Evolutionary conservation across 1,140 invertebrate genomes (phyloP), one percentile per base, ranked within the genome.

Genomic region (Solenopsis invicta): DNA sequence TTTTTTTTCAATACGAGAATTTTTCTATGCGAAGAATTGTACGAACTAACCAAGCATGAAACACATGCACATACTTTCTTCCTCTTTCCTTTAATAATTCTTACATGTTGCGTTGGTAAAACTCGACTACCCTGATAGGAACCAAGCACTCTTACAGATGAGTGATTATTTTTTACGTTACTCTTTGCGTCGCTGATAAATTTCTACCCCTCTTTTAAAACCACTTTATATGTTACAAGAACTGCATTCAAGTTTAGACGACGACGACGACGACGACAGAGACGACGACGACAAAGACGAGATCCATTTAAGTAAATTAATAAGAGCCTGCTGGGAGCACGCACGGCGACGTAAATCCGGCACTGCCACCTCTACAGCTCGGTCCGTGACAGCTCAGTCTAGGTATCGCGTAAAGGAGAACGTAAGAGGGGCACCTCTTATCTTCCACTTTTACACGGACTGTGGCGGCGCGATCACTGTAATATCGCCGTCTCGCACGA

Each of bases 291-390:
- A 61, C 59, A 29, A 29, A 29, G 59, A 61, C 24, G 74, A 62
- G 56, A 77, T 77, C 13, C 41, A 37, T 69, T 48, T 18, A 41
- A 80, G 5, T 52, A 69, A 81, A 81, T 71, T 80, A 69, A 80
- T 69, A 69, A 69, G 77, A 71, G 34, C 21, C 24, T 29, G 56
- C 37, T 21, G 21, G 37, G 21, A 18, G 37, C 34, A 54, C 2
- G 50, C 29, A 81, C 12, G 75, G 16, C n/a, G 37, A 61, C 24
- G 45, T 66, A 71, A 45, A 71, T 21, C 24, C 45, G 12, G 18
- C 71, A 16, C n/a, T 18, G 34, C 34, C 10, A 24, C 18, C 54
- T 54, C 37, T 24, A 24, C 54, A 61, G 16, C 66, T 50, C 41
- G 4, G 41, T 13, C 34, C 72, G 52, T 56, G 72, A 75, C 72